Percentiles rank a stretch among this genome's conserved stretches.
phyloP scores from a whole-genome alignment of 1,140 invertebrate genomes.

The Pinna nobilis region DNA sequence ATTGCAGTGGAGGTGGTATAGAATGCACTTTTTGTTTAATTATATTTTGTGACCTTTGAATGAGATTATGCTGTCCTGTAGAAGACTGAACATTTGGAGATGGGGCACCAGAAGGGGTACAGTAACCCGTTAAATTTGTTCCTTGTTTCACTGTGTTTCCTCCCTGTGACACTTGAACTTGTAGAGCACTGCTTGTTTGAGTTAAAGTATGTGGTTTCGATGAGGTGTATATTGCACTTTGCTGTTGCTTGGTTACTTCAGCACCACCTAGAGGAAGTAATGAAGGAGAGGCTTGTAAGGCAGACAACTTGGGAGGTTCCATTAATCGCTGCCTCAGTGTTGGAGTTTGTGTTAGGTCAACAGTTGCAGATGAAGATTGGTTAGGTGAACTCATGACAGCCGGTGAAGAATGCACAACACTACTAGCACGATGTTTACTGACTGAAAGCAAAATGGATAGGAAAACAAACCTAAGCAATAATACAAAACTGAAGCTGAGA shows the following conservation, averaged over 20 bases:
- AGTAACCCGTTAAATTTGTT: too few species aligned
- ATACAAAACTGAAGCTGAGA: conserved; percentile 43
- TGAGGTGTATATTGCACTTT: conserved; percentile 28
- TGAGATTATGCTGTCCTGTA: not conserved
- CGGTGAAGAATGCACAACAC: conserved; percentile 42
- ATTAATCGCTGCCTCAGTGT: conserved; percentile 64
- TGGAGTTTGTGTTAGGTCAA: conserved; percentile 54
- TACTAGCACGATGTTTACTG: conserved; percentile 57
- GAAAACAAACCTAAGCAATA: conserved; percentile 29
- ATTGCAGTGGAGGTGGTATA: conserved; percentile 1
- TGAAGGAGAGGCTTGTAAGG: conserved; percentile 54
- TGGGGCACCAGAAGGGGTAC: too few species aligned
- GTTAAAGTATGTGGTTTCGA: conserved; percentile 11
- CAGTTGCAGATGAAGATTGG: conserved; percentile 35
- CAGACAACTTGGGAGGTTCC: conserved; percentile 58
- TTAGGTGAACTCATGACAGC: conserved; percentile 46
- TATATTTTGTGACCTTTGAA: conserved; percentile 1
- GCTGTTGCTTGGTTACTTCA: conserved; percentile 14
- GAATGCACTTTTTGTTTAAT: conserved; percentile 7
- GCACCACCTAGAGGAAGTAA: conserved; percentile 57
- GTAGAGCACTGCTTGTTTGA: conserved; percentile 14
- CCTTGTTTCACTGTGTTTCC: too few species aligned
- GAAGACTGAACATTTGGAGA: too few species aligned
- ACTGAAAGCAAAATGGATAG: conserved; percentile 68
- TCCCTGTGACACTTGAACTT: not conserved